These are phyloP conservation scores for Adelognathus sp. DNA, from an alignment of 2,888 invertebrate species.

Conservation along the genomic window DNA sequence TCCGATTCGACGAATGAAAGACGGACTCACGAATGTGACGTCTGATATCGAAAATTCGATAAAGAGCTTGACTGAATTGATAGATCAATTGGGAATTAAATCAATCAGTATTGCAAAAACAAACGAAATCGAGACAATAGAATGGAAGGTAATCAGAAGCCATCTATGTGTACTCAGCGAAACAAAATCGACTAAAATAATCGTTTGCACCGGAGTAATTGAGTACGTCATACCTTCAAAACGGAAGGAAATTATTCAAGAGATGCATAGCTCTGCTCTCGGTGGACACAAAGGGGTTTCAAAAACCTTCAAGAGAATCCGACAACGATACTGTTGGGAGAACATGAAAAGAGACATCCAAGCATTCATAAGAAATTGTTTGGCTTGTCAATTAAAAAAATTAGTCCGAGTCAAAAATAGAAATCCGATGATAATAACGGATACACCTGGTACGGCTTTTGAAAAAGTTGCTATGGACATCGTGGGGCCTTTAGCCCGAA, in stretches of 20 bases:
- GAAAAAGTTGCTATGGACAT: slow-evolving; percentile 62
- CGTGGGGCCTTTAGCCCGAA: too few species aligned
- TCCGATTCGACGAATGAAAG: not conserved
- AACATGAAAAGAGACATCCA: slow-evolving; percentile 37
- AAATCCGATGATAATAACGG: slow-evolving; percentile 56
- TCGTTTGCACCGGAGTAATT: slow-evolving; percentile 14
- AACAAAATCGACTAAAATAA: not conserved
- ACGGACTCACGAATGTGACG: not conserved
- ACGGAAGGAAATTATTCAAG: not conserved
- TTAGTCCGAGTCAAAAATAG: slow-evolving; percentile 38
- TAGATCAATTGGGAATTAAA: not conserved
- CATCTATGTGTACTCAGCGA: not conserved
- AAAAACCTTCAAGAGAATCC: slow-evolving; percentile 46
- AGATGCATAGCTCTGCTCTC: slow-evolving; percentile 8
- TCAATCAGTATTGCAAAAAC: slow-evolving; percentile 21
- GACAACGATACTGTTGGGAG: slow-evolving; percentile 28
- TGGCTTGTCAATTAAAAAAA: slow-evolving; percentile 60
- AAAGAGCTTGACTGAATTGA: not conserved
- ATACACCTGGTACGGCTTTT: slow-evolving; percentile 34
- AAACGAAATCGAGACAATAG: not conserved
- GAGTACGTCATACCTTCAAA: not conserved
- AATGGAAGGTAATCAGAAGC: not conserved
- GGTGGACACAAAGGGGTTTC: slow-evolving; percentile 35
- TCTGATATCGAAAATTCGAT: not conserved
- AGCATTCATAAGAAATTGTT: slow-evolving; percentile 37